phyloP scores from a whole-genome alignment of 2,113 vertebrate genomes.

The Scomber scombrus region DNA sequence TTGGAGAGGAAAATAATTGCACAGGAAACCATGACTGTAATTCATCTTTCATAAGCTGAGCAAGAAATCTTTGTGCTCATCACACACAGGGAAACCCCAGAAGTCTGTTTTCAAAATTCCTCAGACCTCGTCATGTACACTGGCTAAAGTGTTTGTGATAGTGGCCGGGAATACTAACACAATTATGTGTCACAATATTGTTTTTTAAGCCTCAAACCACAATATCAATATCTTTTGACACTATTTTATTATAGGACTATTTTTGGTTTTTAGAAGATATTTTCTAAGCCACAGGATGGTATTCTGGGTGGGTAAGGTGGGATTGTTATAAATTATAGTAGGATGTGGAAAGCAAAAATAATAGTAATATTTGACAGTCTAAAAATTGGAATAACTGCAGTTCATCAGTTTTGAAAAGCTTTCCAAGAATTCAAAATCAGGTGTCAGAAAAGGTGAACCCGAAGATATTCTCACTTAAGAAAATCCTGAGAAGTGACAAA shows the following conservation, averaged over 20 bases:
- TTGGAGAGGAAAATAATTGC: neutral
- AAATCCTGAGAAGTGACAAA: neutral
- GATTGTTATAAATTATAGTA: too few relatives aligned
- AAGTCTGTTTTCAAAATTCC: neutral
- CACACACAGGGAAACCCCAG: neutral
- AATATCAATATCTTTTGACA: neutral
- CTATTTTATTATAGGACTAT: neutral
- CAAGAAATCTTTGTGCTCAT: constrained; percentile 26
- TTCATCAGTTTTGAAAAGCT: too few relatives aligned
- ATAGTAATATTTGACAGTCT: too few relatives aligned
- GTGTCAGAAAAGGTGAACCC: too few relatives aligned
- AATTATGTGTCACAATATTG: neutral
- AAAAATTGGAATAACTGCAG: too few relatives aligned
- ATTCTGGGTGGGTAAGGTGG: too few relatives aligned
- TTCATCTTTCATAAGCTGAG: neutral
- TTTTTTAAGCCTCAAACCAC: neutral
- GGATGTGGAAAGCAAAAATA: too few relatives aligned
- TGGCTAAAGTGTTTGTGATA: neutral
- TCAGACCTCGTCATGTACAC: neutral
- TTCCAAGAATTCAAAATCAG: too few relatives aligned
- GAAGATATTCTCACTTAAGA: neutral
- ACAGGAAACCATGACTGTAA: constrained; percentile 7
- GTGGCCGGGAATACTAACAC: neutral
- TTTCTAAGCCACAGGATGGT: too few relatives aligned
- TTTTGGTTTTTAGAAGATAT: neutral